These are phyloP conservation scores for Picathartes gymnocephalus DNA, from an alignment of 2,113 vertebrate genomes.

Conservation along the genomic window DNA sequence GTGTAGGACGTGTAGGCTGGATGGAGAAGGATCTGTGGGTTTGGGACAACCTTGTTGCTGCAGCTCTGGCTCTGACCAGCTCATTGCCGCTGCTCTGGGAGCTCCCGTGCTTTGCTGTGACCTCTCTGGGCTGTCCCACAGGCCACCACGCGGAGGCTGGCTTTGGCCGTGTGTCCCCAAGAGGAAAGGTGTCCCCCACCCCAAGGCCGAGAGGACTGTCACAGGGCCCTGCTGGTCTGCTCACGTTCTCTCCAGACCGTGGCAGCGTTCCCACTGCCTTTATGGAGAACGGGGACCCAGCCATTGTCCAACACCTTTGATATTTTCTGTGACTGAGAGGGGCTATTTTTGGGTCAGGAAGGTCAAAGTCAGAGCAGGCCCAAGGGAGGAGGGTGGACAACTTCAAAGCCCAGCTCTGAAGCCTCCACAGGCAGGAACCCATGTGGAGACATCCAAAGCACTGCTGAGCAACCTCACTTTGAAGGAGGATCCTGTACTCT, in stretches of 20 bases:
- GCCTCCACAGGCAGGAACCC: neutral
- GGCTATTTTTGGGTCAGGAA: conserved; percentile 6
- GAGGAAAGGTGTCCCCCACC: neutral
- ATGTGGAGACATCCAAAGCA: neutral
- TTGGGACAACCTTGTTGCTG: neutral
- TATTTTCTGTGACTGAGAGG: neutral
- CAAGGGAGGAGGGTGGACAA: neutral
- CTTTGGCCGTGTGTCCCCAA: neutral
- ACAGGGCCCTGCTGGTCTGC: neutral
- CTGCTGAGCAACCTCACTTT: neutral
- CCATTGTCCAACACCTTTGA: conserved; percentile 40
- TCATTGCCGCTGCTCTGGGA: neutral
- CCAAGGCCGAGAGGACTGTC: neutral
- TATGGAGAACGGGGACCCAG: neutral
- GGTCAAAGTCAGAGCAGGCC: conserved; percentile 12
- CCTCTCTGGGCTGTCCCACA: neutral
- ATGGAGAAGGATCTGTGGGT: neutral
- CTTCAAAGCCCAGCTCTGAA: conserved; percentile 50
- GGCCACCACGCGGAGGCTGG: neutral
- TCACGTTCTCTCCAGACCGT: neutral
- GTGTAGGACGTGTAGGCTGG: neutral
- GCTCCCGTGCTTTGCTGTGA: neutral
- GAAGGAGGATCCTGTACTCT: neutral
- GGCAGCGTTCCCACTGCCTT: neutral
- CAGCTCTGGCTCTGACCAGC: neutral